These are phyloP conservation scores for Stegana nigrithorax DNA, from an alignment of 2,888 invertebrate genomes.

Conservation along the genomic window DNA sequence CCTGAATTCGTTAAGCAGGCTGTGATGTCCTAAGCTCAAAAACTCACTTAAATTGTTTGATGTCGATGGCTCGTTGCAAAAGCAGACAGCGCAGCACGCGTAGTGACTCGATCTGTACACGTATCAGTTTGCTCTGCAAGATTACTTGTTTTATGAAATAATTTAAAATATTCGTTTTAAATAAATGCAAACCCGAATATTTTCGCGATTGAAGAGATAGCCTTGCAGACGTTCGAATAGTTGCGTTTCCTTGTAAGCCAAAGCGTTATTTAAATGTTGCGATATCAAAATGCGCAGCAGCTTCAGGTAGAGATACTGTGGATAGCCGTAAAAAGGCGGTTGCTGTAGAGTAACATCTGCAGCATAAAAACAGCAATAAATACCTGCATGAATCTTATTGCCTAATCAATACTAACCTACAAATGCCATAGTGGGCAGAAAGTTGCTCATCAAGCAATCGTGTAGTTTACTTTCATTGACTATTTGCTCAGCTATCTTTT, in stretches of 20 bases:
- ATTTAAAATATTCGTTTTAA: slow-evolving; percentile 1
- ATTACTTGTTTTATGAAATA: slow-evolving; percentile 46
- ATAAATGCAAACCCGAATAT: slow-evolving; percentile 54
- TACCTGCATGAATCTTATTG: neutral
- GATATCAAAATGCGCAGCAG: slow-evolving; percentile 78
- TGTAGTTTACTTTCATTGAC: slow-evolving; percentile 76
- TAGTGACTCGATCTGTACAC: slow-evolving; percentile 74
- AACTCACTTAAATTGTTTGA: slow-evolving; percentile 61
- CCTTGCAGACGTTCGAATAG: slow-evolving; percentile 54
- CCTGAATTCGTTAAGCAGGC: slow-evolving; percentile 37
- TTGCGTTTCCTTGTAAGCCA: slow-evolving; percentile 45
- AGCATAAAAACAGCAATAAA: neutral
- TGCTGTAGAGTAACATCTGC: slow-evolving; percentile 35
- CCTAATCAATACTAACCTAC: slow-evolving; percentile 43
- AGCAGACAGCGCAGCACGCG: slow-evolving; percentile 62
- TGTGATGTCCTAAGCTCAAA: slow-evolving; percentile 33
- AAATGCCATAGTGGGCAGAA: slow-evolving; percentile 64
- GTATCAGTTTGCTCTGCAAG: slow-evolving; percentile 61
- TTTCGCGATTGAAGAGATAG: slow-evolving; percentile 59
- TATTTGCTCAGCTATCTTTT: slow-evolving; percentile 75
- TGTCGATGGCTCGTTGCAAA: slow-evolving; percentile 53
- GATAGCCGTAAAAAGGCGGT: slow-evolving; percentile 73
- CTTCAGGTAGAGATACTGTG: slow-evolving; percentile 78
- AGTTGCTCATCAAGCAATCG: slow-evolving; percentile 72
- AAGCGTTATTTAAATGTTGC: slow-evolving; percentile 67